Base-by-base conservation (phyloP, 1,140 invertebrate species). In the Temnothorax longispinosus region DNA sequence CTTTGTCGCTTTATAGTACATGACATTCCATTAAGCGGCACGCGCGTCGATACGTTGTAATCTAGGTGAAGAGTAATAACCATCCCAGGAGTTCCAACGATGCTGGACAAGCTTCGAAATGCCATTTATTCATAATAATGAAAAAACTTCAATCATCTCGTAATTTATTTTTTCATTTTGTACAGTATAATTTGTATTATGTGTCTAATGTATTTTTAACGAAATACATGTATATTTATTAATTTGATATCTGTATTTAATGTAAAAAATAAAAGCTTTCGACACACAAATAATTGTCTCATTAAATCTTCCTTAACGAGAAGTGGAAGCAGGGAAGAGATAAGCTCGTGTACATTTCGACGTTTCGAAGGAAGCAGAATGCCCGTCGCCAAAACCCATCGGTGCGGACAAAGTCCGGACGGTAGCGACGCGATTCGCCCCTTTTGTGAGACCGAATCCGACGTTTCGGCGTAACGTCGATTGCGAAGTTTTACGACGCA, bases 11-110 rank as follows among this genome's bases (percentile, higher is more conserved):
- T 82, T 60, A 72, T 50, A 74, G 41, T 35, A 74, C 67, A 60
- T 60, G 69, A 82, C 52, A 74, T 82, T 82, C 80, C 67, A 82
- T 82, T 82, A 74, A 82, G 80, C 67, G 41, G 6, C 21, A 72
- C 38, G 38, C 52, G 41, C 54, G 69, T 47, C 65, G 65, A 58
- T 82, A 82, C 21, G 15, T 81, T 82, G 21, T 47, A 54, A 21
- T 72, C 38, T 47, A 56, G 38, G 10, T 74, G 27, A 82, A 60
- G 67, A 82, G 54, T 58, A 74, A 58, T 60, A 82, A 18, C 11
- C 41, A 56, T 56, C 35, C 35, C 54, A 35, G 50, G 35, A 44
- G 44, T 47, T 58, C 21, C 78, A 44, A 58, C 27, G 38, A 72
- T 72, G 44, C 52, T 44, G 35, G 35, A 81, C n/a, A 44, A 82